phyloP scores from a whole-genome alignment of 2,113 vertebrate species.

The Labeo catla region DNA sequence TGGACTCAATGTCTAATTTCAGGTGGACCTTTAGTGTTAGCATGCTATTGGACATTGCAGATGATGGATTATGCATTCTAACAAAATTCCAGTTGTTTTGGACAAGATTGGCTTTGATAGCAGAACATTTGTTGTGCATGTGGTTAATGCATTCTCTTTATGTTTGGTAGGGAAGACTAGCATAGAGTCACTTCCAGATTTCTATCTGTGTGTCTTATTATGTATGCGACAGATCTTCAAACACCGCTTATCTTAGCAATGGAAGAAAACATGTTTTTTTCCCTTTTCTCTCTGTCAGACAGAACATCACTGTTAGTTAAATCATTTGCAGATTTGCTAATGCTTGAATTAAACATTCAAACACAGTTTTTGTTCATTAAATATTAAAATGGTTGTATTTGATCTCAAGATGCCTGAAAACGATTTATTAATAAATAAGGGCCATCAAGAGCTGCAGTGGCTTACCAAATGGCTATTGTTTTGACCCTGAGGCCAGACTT shows the following conservation, averaged over 20 bases:
- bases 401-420: not conserved
- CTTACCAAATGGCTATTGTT: not conserved
- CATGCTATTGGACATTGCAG: slow-evolving; percentile 11
- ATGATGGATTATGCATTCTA: slow-evolving; percentile 12
- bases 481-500: slow-evolving; percentile 31
- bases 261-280: not conserved
- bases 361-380: slow-evolving; percentile 26
- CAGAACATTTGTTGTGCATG: not conserved
- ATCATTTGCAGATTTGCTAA: not conserved
- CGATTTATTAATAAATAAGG: slow-evolving; percentile 7
- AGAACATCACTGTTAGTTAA: slow-evolving; percentile 14
- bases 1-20: not conserved
- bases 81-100: not conserved
- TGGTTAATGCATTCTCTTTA: slow-evolving; percentile 12
- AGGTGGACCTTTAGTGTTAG: not conserved
- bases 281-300: not conserved
- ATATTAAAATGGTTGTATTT: slow-evolving; percentile 4
- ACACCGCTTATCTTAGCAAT: slow-evolving; percentile 33
- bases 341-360: slow-evolving; percentile 20
- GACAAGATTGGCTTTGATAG: slow-evolving; percentile 21
- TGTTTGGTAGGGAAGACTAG: not conserved
- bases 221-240: not conserved
- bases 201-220: slow-evolving; percentile 7
- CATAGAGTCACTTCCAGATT: not conserved
- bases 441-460: slow-evolving; percentile 6